Percentiles rank a stretch among this genome's conserved stretches.
Conservation (phyloP, 2,113 vertebrate species). For the Tursiops truncatus region DNA sequence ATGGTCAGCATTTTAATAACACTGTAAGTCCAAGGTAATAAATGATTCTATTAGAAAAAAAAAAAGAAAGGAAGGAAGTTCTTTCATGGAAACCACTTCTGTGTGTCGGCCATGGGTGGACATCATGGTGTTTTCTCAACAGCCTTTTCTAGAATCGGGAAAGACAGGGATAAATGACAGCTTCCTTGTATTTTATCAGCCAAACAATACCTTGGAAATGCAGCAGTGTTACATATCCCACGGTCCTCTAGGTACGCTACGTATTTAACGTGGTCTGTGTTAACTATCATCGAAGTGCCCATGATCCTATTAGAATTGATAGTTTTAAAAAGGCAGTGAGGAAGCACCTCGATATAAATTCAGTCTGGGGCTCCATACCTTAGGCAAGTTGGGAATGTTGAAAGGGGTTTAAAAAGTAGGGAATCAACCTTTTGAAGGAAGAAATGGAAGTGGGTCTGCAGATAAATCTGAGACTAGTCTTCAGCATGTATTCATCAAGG, state of each 20-base stretch:
- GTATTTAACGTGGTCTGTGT: neutral
- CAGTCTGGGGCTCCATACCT: neutral
- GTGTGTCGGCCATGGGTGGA: neutral
- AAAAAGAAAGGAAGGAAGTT: neutral
- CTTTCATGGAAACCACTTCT: neutral
- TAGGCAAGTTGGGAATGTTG: neutral
- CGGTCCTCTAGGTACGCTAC: accelerated
- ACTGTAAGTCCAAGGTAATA: constrained; percentile 18
- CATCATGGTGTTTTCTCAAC: neutral
- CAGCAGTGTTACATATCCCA: accelerated
- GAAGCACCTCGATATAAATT: too few species aligned
- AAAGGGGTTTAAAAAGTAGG: neutral
- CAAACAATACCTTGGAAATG: neutral
- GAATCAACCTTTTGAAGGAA: neutral
- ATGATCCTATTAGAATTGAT: neutral
- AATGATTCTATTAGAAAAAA: constrained; percentile 1
- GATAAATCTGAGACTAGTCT: neutral
- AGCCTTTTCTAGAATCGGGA: neutral
- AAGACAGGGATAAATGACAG: neutral
- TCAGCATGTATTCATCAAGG: neutral
- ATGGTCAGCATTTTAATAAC: constrained; percentile 64
- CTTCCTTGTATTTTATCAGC: neutral
- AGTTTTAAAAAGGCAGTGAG: neutral
- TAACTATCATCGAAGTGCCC: neutral
- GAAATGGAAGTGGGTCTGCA: neutral